Conservation (phyloP, 2,797 vertebrate genomes). For the Potorous gilbertii region DNA sequence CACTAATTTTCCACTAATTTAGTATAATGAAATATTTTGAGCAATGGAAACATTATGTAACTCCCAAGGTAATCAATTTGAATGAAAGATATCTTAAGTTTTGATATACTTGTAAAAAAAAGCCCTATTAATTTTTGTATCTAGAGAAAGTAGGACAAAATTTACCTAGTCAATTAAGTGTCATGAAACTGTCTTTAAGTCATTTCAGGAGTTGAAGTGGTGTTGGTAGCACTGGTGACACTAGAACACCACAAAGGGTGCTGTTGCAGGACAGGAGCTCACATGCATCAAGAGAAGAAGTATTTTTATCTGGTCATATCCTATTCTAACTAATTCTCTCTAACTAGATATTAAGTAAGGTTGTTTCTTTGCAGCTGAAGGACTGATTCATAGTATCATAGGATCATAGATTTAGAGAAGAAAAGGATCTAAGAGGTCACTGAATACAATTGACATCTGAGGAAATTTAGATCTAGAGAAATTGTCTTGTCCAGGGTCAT, state of each 20-base stretch:
- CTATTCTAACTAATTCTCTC: neutral
- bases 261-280: neutral
- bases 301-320: neutral
- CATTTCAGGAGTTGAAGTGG: neutral
- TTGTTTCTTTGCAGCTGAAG: neutral
- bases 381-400: neutral
- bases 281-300: neutral
- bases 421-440: neutral
- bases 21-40: neutral
- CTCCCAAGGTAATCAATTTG: neutral
- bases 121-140: neutral
- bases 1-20: neutral
- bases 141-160: neutral
- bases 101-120: neutral
- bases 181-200: neutral
- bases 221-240: neutral
- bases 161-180: neutral
- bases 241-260: neutral
- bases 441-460: neutral
- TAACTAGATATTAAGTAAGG: neutral
- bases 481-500: neutral
- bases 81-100: neutral
- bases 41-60: neutral
- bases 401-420: neutral
- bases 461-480: neutral